Evolutionary conservation across 2,113 vertebrate genomes (phyloP), one percentile per base, ranked within the genome.

Genomic region (Diglossa brunneiventris): DNA sequence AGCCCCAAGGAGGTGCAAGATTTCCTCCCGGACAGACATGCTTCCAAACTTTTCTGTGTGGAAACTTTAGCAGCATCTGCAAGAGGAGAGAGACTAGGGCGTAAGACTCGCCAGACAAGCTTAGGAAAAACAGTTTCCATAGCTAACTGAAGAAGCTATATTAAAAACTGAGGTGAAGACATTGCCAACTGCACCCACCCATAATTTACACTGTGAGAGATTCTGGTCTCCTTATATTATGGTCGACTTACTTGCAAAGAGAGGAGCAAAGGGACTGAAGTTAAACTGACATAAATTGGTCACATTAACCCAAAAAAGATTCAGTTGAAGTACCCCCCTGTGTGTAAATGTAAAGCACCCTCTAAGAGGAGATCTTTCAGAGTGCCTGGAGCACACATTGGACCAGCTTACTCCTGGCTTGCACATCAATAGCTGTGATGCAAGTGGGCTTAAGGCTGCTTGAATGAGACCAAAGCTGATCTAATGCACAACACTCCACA

Each of bases 31-130:
- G 24, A 50, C 1, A 2, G 37, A 72, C 55, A 84, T 0, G 1
- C 37, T 97, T 96, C 92, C 83, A 96, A 79, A 95, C 84, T 92
- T 95, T 92, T 96, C 83, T 93, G 91, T 23, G 35, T 95, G 55
- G 70, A 92, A 96, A 97, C 10, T 92, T 93, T 46, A 96, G 83
- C 84, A 95, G 87, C 74, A 90, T 85, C 78, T 90, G 66, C 67
- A 92, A 83, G 22, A 24, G 27, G 37, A 81, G 37, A 92, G 75
- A 68, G 83, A 83, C 85, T 90, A 74, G 90, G 26, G 15, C 2
- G 2, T 89, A 87, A 97, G 93, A 82, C 59, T 92, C 9, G 74
- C 91, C 89, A 96, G 89, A 89, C 11, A 28, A 72, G 47, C 90
- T 83, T 68, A 90, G 94, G 88, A 88, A 93, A 92, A 94, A 50